A percentile compares a stretch with the other conserved stretches of the same genome.
Conservation (phyloP, 2,888 invertebrate genomes). For the Netelia fuscicornis region DNA sequence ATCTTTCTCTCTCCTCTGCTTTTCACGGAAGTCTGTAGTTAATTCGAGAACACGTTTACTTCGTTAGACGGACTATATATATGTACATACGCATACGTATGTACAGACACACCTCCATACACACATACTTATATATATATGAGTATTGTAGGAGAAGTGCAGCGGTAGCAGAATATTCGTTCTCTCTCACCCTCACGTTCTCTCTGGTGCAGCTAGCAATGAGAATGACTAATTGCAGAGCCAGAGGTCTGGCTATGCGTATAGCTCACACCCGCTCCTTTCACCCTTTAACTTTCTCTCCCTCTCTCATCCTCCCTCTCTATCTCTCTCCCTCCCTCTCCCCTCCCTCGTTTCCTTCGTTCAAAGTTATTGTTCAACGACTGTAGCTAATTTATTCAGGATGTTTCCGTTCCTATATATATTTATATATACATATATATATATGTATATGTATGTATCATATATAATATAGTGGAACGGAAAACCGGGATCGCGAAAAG, state of each 20-base stretch:
- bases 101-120: too few relatives aligned
- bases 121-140: neutral
- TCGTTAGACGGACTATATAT: slow-evolving; percentile 25
- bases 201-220: slow-evolving; percentile 48
- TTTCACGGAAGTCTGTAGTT: slow-evolving; percentile 60
- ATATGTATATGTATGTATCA: slow-evolving; percentile 21
- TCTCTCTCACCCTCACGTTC: slow-evolving; percentile 44
- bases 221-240: slow-evolving; percentile 68
- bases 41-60: slow-evolving; percentile 60
- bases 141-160: slow-evolving; percentile 14
- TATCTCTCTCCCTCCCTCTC: slow-evolving; percentile 24
- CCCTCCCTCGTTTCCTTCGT: slow-evolving; percentile 40
- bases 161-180: slow-evolving; percentile 28
- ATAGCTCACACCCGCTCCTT: slow-evolving; percentile 60
- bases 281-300: slow-evolving; percentile 57
- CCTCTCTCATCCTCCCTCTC: neutral
- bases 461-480: slow-evolving; percentile 21
- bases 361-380: slow-evolving; percentile 70
- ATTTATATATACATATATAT: neutral
- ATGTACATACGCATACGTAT: neutral
- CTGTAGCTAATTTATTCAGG: slow-evolving; percentile 69
- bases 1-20: slow-evolving; percentile 45
- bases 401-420: slow-evolving; percentile 63
- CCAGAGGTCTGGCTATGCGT: slow-evolving; percentile 62
- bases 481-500: slow-evolving; percentile 52